Conservation (phyloP, 2,113 vertebrate genomes). For the Oenanthe oenanthe region DNA sequence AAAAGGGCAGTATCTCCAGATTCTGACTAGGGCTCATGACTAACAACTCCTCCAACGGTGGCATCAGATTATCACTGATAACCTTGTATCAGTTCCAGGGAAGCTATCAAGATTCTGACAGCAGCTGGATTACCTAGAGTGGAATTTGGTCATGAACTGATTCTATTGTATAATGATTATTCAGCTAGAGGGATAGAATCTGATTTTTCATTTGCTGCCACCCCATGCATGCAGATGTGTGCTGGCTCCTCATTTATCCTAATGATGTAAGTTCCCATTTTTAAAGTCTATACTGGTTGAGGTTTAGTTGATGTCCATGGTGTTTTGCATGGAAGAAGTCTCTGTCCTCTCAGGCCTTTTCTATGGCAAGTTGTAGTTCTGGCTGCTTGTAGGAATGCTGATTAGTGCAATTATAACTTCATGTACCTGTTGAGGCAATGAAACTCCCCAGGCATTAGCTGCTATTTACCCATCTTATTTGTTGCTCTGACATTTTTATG, state of each 20-base stretch:
- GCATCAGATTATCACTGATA: background rate
- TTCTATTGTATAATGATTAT: background rate
- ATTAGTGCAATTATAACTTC: slow-evolving; percentile 47
- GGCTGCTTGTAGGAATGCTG: background rate
- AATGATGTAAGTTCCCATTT: background rate
- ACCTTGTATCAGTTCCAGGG: background rate
- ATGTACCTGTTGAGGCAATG: background rate
- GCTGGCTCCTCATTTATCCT: background rate
- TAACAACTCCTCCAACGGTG: background rate
- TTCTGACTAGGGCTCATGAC: background rate
- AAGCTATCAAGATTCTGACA: background rate
- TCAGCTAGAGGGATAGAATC: background rate
- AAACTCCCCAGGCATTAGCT: background rate
- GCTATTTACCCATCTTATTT: slow-evolving; percentile 36
- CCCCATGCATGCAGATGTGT: background rate
- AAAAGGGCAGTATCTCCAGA: background rate
- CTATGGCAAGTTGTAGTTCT: background rate
- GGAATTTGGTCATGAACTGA: background rate
- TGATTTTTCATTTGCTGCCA: background rate
- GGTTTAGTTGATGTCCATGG: background rate
- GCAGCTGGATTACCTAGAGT: background rate
- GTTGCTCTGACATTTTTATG: background rate
- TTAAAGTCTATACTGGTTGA: background rate
- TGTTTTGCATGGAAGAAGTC: background rate
- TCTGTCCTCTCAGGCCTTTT: background rate